These are phyloP conservation scores for Silurus lanzhouensis DNA, from an alignment of 2,797 vertebrate genomes.

Conservation along the genomic window DNA sequence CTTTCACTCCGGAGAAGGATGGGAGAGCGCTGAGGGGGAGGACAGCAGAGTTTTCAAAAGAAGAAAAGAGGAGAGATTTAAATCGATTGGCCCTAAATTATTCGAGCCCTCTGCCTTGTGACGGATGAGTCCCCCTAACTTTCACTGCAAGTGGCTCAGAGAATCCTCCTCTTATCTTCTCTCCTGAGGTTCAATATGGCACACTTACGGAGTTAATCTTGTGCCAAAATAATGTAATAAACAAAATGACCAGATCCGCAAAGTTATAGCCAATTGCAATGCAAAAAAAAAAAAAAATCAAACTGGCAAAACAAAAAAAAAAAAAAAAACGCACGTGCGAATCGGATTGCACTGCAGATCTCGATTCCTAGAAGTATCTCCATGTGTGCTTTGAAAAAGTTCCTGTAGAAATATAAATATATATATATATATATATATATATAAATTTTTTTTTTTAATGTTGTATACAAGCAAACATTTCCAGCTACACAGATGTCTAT, in stretches of 20 bases:
- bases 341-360: neutral
- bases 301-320: neutral
- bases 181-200: conserved; percentile 33
- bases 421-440: too few species aligned
- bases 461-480: neutral
- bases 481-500: neutral
- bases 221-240: conserved; percentile 30
- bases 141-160: conserved; percentile 35
- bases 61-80: conserved; percentile 71
- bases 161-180: conserved; percentile 39
- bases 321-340: neutral
- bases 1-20: conserved; percentile 63
- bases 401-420: neutral
- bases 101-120: conserved; percentile 53
- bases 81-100: conserved; percentile 68
- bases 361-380: neutral
- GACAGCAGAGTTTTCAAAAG: conserved; percentile 73
- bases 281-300: neutral
- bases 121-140: conserved; percentile 48
- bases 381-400: neutral
- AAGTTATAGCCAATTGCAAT: neutral
- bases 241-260: conserved; percentile 17
- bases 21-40: conserved; percentile 54
- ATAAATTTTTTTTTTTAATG: neutral
- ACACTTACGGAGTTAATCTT: conserved; percentile 37